A percentile compares a stretch with the other conserved stretches of the same genome.
phyloP scores from a whole-genome alignment of 2,797 vertebrate genomes.

The Bradypodion pumilum region DNA sequence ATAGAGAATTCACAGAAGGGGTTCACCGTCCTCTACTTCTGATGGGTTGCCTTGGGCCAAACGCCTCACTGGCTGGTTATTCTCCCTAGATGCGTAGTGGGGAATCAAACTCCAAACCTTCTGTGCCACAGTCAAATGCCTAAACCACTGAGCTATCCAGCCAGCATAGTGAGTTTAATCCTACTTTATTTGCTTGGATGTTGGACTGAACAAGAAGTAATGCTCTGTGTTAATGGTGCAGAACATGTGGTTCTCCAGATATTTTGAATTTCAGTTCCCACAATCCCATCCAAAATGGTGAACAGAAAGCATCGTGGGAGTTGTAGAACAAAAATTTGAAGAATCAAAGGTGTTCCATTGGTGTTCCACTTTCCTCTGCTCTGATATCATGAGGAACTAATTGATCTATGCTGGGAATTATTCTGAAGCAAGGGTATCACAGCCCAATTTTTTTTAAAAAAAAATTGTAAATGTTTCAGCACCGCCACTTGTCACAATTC shows the following conservation, averaged over 20 bases:
- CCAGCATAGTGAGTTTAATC: background rate
- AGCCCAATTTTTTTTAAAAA: slow-evolving; percentile 23
- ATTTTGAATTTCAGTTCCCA: background rate
- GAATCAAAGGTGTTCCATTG: background rate
- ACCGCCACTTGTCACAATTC: slow-evolving; percentile 51
- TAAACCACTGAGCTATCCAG: slow-evolving; percentile 4
- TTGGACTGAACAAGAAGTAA: background rate
- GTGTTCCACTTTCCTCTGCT: background rate
- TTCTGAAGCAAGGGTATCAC: slow-evolving; percentile 1
- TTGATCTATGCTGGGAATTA: background rate
- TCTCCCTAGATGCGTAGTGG: no score
- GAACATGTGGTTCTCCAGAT: background rate
- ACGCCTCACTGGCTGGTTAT: background rate
- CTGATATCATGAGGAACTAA: background rate
- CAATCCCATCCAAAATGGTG: background rate
- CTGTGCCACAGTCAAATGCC: no score
- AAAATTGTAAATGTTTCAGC: slow-evolving; percentile 13
- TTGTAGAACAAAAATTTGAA: background rate
- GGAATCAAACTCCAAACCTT: no score
- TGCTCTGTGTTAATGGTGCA: background rate
- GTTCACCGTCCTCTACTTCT: no score
- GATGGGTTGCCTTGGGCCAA: no score
- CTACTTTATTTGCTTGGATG: background rate
- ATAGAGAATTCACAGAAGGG: no score
- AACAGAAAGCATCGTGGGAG: background rate